phyloP scores from a whole-genome alignment of 1,140 invertebrate species.

The Neotoxoptera formosana region DNA sequence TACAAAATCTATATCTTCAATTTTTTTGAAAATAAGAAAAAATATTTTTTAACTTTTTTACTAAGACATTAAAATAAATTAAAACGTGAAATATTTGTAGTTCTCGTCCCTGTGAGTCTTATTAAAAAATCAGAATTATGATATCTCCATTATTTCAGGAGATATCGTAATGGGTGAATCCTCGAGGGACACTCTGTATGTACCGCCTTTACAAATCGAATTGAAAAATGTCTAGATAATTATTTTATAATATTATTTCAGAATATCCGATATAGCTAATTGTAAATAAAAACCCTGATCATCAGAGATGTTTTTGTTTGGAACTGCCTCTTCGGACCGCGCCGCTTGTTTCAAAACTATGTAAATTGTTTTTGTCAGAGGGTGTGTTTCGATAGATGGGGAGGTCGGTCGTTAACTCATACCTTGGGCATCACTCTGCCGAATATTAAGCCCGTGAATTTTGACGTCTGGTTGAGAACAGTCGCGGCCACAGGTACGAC shows the following conservation, averaged over 20 bases:
- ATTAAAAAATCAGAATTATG: too few relatives aligned
- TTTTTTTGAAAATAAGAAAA: too few relatives aligned
- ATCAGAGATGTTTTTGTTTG: background rate
- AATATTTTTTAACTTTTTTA: too few relatives aligned
- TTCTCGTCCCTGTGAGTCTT: too few relatives aligned
- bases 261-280: background rate
- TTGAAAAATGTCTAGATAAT: background rate
- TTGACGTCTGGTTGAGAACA: background rate
- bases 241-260: background rate
- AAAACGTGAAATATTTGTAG: too few relatives aligned
- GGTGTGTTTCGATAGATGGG: background rate
- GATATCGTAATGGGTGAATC: too few relatives aligned
- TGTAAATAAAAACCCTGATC: background rate
- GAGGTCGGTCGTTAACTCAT: background rate
- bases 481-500: background rate
- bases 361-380: background rate
- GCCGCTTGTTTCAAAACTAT: background rate
- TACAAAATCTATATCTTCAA: too few relatives aligned
- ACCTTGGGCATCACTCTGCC: conserved; percentile 1
- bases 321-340: background rate
- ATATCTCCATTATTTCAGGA: too few relatives aligned
- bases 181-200: too few relatives aligned
- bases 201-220: background rate
- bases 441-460: background rate
- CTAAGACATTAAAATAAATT: too few relatives aligned